phyloP scores from a whole-genome alignment of 2,888 invertebrate species.

The Danaus chrysippus region DNA sequence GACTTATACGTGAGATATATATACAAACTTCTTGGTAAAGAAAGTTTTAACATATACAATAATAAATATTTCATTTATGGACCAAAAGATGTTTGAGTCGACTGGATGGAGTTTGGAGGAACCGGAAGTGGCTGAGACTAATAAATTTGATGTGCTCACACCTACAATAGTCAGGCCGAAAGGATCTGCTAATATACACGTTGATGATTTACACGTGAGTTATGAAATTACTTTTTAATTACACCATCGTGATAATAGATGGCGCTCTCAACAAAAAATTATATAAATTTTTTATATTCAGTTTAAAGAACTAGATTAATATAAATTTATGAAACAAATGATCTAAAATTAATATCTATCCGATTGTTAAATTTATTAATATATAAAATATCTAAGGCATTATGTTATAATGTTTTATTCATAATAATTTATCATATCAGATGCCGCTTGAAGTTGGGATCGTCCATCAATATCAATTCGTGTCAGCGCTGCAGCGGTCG shows the following conservation, averaged over 20 bases:
- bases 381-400: too few species aligned
- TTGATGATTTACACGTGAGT: constrained; percentile 68
- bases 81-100: constrained; percentile 92
- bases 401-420: too few species aligned
- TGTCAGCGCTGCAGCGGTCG: constrained; percentile 92
- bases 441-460: constrained; percentile 86
- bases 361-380: too few species aligned
- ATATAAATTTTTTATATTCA: not conserved
- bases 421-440: constrained; percentile 38
- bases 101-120: constrained; percentile 95
- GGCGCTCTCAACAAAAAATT: not conserved
- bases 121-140: constrained; percentile 88
- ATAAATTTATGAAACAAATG: too few species aligned
- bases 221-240: not conserved
- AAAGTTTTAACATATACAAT: not conserved
- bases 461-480: constrained; percentile 91
- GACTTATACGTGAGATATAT: not conserved
- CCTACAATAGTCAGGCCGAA: constrained; percentile 90
- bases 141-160: constrained; percentile 91
- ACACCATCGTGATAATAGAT: too few species aligned
- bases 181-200: constrained; percentile 65
- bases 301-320: too few species aligned
- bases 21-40: not conserved
- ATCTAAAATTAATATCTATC: too few species aligned
- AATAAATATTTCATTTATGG: not conserved